A percentile compares a stretch with the other conserved stretches of the same genome.
These are phyloP conservation scores for Pristis pectinata DNA, from an alignment of 2,797 vertebrate species.

Conservation along the genomic window DNA sequence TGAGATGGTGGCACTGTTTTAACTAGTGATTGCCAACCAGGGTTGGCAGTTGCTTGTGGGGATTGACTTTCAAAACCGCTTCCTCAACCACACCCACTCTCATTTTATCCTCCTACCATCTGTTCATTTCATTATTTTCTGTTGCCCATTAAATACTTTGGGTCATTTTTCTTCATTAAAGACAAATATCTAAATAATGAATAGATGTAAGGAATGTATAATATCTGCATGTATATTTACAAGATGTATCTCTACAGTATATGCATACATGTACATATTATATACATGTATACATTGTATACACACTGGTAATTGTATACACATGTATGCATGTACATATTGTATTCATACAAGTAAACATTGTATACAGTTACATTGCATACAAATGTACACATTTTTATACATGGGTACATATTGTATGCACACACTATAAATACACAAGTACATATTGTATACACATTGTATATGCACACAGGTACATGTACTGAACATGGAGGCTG, in stretches of 20 bases:
- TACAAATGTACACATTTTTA: too few species aligned
- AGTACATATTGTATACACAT: too few species aligned
- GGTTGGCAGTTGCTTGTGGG: not conserved
- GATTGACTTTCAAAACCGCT: not conserved
- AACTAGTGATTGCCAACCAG: not conserved
- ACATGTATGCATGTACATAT: not conserved
- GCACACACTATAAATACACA: too few species aligned
- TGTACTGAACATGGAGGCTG: not conserved
- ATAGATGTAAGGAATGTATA: too few species aligned
- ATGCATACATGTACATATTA: not conserved
- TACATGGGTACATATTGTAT: not conserved
- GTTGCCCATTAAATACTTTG: not conserved
- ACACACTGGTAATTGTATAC: not conserved
- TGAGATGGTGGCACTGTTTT: too few species aligned
- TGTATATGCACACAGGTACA: too few species aligned
- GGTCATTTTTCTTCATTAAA: not conserved
- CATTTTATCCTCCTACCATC: not conserved
- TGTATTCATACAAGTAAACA: too few species aligned
- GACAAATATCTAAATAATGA: too few species aligned
- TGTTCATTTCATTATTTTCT: not conserved
- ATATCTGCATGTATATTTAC: too few species aligned
- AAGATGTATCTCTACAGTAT: too few species aligned
- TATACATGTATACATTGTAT: not conserved
- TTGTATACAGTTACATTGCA: too few species aligned
- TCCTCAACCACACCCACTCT: not conserved